Evolutionary conservation across 2,888 invertebrate species (phyloP), one percentile per base, ranked within the genome.

Genomic region (Euproctis similis): DNA sequence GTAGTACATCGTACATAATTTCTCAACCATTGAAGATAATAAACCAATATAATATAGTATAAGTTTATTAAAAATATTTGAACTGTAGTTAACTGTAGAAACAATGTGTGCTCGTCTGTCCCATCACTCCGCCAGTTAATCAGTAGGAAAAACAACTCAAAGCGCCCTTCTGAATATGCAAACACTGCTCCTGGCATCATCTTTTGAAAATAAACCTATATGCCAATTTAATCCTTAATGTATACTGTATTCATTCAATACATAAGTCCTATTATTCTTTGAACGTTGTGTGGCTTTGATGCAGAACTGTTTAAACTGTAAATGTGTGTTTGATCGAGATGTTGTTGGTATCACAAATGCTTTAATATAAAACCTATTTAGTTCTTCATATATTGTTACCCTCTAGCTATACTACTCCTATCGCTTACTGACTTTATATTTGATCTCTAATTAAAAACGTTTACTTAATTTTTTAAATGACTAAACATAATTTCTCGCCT

Each of bases 81-180:
- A 7, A 16, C 7, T 5, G 4, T 16, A 16, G n/a, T n/a, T n/a
- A n/a, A n/a, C n/a, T n/a, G n/a, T n/a, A n/a, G 14, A 27, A 26
- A 33, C 27, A 19, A 47, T 59, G 34, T 58, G 44, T 44, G 9
- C 41, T 26, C 35, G 47, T 41, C 59, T 53, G 51, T 68, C 41
- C 65, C 40, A 35, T 53, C 61, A 60, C 59, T 59, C 49, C 37
- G 43, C 49, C 59, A 59, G 62, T 74, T 78, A 77, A 78, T 80
- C 80, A 78, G 71, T 70, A 70, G 64, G 64, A 75, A 78, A 76
- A 80, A 76, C 80, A 52, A 76, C 70, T 71, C 61, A 47, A 46
- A 46, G 61, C 49, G 53, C 76, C 75, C 69, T 70, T 73, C 73
- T 72, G 75, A 76, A 74, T 77, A 78, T 61, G 76, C 75, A 78